Evolutionary conservation across 2,113 vertebrate genomes (phyloP).

Genomic region (Empidonax alnorum): DNA sequence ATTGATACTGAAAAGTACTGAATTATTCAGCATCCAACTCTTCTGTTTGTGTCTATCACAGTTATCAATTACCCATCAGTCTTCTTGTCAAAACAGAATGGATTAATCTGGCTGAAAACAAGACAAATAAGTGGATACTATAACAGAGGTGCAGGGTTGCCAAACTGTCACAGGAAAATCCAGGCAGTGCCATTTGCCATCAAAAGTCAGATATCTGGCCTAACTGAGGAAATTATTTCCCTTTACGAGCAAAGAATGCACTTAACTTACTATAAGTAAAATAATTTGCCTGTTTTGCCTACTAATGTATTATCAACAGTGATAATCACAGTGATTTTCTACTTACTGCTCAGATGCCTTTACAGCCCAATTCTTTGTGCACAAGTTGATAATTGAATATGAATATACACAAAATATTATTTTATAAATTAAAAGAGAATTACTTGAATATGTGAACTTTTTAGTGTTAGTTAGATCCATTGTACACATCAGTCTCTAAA

Average conservation of each 20-base stretch:
- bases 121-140: constrained; percentile 86
- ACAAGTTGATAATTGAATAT: neutral
- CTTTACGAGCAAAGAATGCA: constrained; percentile 95
- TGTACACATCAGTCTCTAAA: neutral
- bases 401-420: neutral
- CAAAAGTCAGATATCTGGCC: constrained; percentile 95
- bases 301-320: constrained; percentile 80
- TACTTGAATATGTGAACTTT: neutral
- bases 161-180: constrained; percentile 85
- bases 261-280: constrained; percentile 90
- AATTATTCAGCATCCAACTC: constrained; percentile 88
- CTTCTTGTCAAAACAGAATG: constrained; percentile 88
- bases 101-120: constrained; percentile 87
- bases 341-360: constrained; percentile 69
- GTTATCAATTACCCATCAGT: constrained; percentile 90
- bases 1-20: constrained; percentile 87
- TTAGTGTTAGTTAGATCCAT: neutral
- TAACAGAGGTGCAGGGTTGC: constrained; percentile 83
- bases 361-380: constrained; percentile 68
- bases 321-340: constrained; percentile 78
- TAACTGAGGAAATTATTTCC: constrained; percentile 82
- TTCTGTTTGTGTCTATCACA: constrained; percentile 91
- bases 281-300: constrained; percentile 90
- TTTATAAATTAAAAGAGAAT: neutral
- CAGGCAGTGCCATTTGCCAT: constrained; percentile 86